phyloP scores from a whole-genome alignment of 2,888 invertebrate species.

The Scrobipalpa costella region DNA sequence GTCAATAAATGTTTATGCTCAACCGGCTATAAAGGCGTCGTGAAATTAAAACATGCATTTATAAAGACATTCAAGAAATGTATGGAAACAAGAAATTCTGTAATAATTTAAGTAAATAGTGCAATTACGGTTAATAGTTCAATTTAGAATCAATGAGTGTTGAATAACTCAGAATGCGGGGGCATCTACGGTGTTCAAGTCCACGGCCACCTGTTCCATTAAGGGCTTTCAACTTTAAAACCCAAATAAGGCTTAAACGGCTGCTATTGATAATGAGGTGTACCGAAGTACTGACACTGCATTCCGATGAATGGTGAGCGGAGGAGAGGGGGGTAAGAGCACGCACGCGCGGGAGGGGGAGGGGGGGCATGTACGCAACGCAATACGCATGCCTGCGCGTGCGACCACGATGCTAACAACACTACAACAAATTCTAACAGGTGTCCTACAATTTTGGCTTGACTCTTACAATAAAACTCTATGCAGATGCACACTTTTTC shows the following conservation, averaged over 20 bases:
- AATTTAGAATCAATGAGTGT: conserved; percentile 8
- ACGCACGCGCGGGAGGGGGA: conserved; percentile 36
- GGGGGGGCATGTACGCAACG: conserved; percentile 55
- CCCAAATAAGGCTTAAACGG: conserved; percentile 56
- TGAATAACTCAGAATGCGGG: neutral
- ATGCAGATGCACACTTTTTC: conserved; percentile 22
- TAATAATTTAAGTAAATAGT: neutral
- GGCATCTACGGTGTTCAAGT: neutral
- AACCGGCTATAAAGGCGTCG: neutral
- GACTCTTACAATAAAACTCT: conserved; percentile 42
- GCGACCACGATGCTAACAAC: conserved; percentile 57
- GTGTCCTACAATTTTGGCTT: conserved; percentile 61
- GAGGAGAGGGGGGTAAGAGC: conserved; percentile 34
- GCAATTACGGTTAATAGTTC: conserved; percentile 3
- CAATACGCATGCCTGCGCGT: conserved; percentile 65
- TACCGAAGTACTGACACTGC: conserved; percentile 64
- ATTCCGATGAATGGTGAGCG: conserved; percentile 71
- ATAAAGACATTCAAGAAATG: neutral
- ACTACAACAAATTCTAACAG: conserved; percentile 67
- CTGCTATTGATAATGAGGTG: conserved; percentile 64
- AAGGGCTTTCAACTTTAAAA: conserved; percentile 30
- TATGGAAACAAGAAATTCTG: neutral
- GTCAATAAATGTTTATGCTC: conserved; percentile 6
- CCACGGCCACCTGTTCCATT: conserved; percentile 23
- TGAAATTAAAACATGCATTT: neutral